Base-by-base conservation (phyloP, 2,888 invertebrate species). In the Steinernema hermaphroditum region DNA sequence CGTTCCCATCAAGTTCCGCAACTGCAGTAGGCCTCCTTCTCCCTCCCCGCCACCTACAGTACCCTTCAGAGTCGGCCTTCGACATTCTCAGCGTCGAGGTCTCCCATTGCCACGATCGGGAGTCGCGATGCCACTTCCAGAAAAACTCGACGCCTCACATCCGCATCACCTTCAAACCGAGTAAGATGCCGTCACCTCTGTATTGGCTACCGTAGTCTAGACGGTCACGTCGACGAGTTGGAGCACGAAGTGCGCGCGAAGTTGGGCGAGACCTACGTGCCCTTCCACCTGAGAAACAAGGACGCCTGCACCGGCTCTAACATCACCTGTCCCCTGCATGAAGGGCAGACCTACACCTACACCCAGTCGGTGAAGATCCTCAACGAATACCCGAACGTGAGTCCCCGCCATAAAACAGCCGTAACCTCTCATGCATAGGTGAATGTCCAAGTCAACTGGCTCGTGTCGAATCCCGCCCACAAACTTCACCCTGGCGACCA, bases 371-470 rank as follows among this genome's bases (percentile, higher is more conserved):
- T 77, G 44, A 41, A 62, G n/a, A 73, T 77, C 24, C 72, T 73
- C 34, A 14, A 34, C 24, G 77, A 76, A n/a, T 76, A 76, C 32
- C 73, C 77, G 27, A 43, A 69, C 8, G 54, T 77, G 12, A 70
- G 69, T 62, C n/a, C n/a, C n/a, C n/a, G n/a, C n/a, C n/a, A n/a
- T n/a, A n/a, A n/a, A n/a, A n/a, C n/a, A n/a, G n/a, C n/a, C n/a
- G n/a, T n/a, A n/a, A n/a, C n/a, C 12, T 12, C 2, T 24, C 9
- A 22, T 2, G 41, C 75, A 72, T n/a, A 74, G 73, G 72, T 73
- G 22, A 34, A 71, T 27, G 78, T 78, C 49, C 79, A 78, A 50
- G 82, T 82, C 68, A 82, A 81, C 72, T 82, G 82, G 82, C 73
- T 80, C 44, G 49, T 82, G 27, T 72, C 54, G 22, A 74, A 77